Evolutionary conservation across 2,113 vertebrate species (phyloP).

Genomic region (Manacus vitellinus): DNA sequence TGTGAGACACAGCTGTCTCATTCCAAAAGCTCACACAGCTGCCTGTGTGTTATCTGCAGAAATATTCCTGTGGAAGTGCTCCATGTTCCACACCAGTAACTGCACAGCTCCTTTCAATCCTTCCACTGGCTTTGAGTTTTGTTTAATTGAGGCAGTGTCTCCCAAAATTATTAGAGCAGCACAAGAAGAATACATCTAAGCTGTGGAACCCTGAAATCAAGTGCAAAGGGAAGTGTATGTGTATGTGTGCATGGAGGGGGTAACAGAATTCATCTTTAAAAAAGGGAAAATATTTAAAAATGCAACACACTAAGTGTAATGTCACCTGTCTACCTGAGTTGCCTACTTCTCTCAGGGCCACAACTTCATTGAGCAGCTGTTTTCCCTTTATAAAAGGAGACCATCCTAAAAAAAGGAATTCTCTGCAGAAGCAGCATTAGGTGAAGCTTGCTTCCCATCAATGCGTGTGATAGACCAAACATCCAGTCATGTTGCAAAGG

Average conservation of each 20-base stretch:
- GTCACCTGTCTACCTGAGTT: not conserved
- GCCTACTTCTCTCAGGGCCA: not conserved
- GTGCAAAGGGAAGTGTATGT: not conserved
- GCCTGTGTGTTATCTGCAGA: not conserved
- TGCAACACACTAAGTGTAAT: not conserved
- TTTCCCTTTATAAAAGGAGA: not conserved
- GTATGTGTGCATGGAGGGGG: rapidly evolving
- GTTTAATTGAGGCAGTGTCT: not conserved
- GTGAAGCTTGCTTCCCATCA: rapidly evolving
- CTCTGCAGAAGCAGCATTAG: not conserved
- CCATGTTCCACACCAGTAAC: not conserved
- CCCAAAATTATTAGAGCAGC: not conserved
- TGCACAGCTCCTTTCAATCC: not conserved
- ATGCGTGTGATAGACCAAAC: not conserved
- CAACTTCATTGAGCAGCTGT: not conserved
- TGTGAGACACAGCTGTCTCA: not conserved
- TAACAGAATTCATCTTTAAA: not conserved
- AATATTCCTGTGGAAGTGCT: not conserved
- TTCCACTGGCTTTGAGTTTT: not conserved
- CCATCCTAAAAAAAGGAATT: not conserved
- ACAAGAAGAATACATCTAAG: not conserved
- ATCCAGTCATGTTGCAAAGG: not conserved
- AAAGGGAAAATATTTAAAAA: not conserved
- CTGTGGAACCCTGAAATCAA: not conserved
- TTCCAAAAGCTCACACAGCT: not conserved